These are phyloP conservation scores for Ranitomeya variabilis DNA, from an alignment of 2,113 vertebrate species.

Conservation along the genomic window DNA sequence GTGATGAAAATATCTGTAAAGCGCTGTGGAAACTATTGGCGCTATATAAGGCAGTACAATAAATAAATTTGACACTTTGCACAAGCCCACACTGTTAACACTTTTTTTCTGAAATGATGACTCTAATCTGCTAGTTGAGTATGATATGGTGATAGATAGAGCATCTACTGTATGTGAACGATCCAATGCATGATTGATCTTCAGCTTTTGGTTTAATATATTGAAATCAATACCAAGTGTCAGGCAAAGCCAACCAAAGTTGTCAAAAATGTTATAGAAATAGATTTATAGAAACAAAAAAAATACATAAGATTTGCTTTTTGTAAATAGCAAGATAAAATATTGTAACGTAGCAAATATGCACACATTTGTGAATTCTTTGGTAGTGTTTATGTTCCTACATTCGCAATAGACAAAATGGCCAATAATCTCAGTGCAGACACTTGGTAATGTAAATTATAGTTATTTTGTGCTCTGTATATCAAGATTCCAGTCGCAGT, in stretches of 20 bases:
- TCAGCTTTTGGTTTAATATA: background rate
- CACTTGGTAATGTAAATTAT: conserved; percentile 11
- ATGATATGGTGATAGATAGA: too few relatives aligned
- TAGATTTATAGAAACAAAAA: background rate
- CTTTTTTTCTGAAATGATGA: too few relatives aligned
- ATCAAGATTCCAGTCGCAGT: conserved; percentile 25
- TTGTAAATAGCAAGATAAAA: background rate
- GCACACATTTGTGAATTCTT: background rate
- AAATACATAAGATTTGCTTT: background rate
- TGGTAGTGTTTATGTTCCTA: background rate
- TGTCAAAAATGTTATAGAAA: background rate
- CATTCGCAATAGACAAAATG: background rate
- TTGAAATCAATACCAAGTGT: background rate
- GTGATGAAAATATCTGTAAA: too few relatives aligned
- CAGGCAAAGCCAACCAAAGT: background rate
- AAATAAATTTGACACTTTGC: background rate
- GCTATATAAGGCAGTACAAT: too few relatives aligned
- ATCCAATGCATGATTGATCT: too few relatives aligned
- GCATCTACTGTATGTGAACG: too few relatives aligned
- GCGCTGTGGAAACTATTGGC: too few relatives aligned
- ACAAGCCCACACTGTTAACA: background rate
- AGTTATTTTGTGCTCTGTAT: conserved; percentile 3
- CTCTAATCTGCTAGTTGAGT: too few relatives aligned
- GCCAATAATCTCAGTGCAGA: background rate
- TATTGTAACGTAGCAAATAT: background rate